phyloP scores from a whole-genome alignment of 1,140 invertebrate genomes.

The Tetraneura akinire region DNA sequence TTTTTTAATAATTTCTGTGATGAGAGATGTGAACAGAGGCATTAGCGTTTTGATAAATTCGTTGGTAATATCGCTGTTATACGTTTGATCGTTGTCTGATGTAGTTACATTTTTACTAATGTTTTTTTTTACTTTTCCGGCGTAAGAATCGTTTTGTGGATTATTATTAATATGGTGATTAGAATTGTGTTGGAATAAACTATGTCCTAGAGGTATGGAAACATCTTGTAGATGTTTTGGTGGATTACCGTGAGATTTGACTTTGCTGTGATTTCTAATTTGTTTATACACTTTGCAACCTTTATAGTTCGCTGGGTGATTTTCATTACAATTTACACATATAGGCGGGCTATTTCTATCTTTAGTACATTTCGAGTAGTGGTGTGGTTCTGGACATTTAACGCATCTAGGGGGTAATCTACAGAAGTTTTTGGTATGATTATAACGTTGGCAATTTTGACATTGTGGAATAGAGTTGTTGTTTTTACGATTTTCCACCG shows the following conservation, averaged over 20 bases:
- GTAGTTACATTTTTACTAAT: background rate
- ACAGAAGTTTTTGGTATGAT: no score
- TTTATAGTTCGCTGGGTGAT: background rate
- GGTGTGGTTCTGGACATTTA: background rate
- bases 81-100: background rate
- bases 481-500: background rate
- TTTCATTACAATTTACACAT: background rate
- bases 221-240: background rate
- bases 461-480: background rate
- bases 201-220: background rate
- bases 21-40: slow-evolving; percentile 7
- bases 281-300: background rate
- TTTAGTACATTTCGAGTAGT: slow-evolving; percentile 2
- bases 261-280: background rate
- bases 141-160: background rate
- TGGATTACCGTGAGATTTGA: background rate
- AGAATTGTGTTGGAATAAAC: background rate
- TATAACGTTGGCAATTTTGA: background rate
- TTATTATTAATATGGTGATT: background rate
- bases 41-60: background rate
- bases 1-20: slow-evolving; percentile 15
- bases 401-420: no score
- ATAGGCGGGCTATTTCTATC: slow-evolving; percentile 9
- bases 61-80: slow-evolving; percentile 1
- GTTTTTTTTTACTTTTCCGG: background rate